A percentile compares a stretch with the other conserved stretches of the same genome.
phyloP scores from a whole-genome alignment of 1,140 invertebrate species.

The Brachionus asplanchnoidis region DNA sequence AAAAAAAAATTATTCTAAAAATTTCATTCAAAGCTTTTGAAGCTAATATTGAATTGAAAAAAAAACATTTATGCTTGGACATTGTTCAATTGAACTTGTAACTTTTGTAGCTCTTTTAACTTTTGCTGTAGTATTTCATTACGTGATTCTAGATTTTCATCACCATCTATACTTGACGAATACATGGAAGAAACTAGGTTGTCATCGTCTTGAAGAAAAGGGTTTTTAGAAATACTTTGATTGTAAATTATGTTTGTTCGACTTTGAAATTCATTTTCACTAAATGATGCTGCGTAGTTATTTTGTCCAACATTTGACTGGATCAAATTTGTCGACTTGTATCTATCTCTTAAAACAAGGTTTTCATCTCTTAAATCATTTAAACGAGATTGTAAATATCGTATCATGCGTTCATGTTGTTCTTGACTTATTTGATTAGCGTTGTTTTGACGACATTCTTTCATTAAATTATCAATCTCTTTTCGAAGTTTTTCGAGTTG shows the following conservation, averaged over 20 bases:
- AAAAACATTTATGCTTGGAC: constrained; percentile 10
- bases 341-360: constrained; percentile 1
- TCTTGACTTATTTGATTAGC: constrained; percentile 10
- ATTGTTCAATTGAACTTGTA: constrained; percentile 30
- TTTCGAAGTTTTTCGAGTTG: constrained; percentile 18
- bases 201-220: background rate
- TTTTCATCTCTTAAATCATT: constrained; percentile 41
- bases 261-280: background rate
- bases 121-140: constrained; percentile 38
- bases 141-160: constrained; percentile 17
- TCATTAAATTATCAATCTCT: constrained; percentile 20
- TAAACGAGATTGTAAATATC: constrained; percentile 21
- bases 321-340: background rate
- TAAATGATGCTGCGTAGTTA: background rate
- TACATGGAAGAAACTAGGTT: constrained; percentile 1
- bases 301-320: background rate
- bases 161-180: constrained; percentile 15
- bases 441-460: constrained; percentile 10
- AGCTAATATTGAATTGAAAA: background rate
- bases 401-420: constrained; percentile 12
- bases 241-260: background rate
- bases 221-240: background rate
- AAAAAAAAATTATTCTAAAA: background rate
- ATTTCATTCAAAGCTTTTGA: background rate
- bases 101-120: constrained; percentile 34